Evolutionary conservation across 2,113 vertebrate genomes (phyloP), one percentile per base, ranked within the genome.

Genomic region (Esox niger): DNA sequence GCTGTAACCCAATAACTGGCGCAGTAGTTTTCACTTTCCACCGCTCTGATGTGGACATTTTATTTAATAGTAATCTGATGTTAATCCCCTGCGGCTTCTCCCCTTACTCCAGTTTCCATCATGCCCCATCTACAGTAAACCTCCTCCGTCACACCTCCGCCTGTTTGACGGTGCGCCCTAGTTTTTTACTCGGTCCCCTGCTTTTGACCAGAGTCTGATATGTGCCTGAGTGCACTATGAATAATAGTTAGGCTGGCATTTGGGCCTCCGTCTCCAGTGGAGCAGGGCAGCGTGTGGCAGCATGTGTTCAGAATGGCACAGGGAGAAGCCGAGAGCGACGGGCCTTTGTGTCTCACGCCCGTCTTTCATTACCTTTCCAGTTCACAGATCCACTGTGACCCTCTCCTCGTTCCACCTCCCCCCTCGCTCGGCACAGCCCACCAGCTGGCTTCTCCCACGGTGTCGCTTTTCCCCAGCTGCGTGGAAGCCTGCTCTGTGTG

Each of bases 291-390:
- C 61, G 21, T 69, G 76, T 83, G 77, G 84, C 79, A 85, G 77
- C 79, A 79, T 77, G 82, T 77, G 82, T 78, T 81, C 77, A 64
- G 65, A 64, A 74, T 72, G 64, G 66, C 81, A 85, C 84, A 86
- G 88, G 83, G 69, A 64, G 61, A 60, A 70, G 80, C 75, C 69
- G 32, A 49, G 27, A 79, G 67, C 7, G 56, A 72, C 56, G 70
- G 21, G 61, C 81, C 76, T 84, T 62, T 67, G 62, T 76, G 64
- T 32, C 62, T 27, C 38, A 66, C 80, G 80, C 64, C 77, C 83
- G 75, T 87, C 87, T 89, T 89, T 91, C 88, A 86, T 90, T 89
- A 91, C 86, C 85, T 87, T 87, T 88, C 87, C 86, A 84, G 84
- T 79, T 87, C 69, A 68, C 80, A 71, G 71, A 67, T 68, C 69